Conservation (phyloP, 2,113 vertebrate species). For the Engraulis encrasicolus region DNA sequence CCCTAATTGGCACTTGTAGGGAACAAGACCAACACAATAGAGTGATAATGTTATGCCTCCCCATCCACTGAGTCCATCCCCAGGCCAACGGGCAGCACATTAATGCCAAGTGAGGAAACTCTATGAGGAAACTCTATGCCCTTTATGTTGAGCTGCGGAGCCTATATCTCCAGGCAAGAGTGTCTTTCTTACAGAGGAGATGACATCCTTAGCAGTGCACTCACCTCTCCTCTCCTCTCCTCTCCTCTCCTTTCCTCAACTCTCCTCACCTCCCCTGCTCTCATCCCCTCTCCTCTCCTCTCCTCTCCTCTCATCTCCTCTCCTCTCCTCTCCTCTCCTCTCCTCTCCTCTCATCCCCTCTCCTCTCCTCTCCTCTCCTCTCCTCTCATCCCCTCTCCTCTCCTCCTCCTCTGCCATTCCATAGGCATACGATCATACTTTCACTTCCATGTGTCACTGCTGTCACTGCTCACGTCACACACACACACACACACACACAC, state of each 20-base stretch:
- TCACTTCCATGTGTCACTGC: too few relatives aligned
- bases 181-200: not conserved
- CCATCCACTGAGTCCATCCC: not conserved
- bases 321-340: too few relatives aligned
- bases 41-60: not conserved
- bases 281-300: too few relatives aligned
- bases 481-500: too few relatives aligned
- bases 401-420: not conserved
- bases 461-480: not conserved
- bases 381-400: too few relatives aligned
- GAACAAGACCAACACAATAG: not conserved
- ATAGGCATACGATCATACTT: not conserved
- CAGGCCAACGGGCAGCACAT: not conserved
- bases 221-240: too few relatives aligned
- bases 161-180: not conserved
- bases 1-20: not conserved
- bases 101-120: not conserved
- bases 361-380: too few relatives aligned
- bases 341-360: too few relatives aligned
- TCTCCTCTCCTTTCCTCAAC: too few relatives aligned
- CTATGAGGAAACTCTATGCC: conserved; percentile 3
- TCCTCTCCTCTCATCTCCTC: too few relatives aligned
- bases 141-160: not conserved
- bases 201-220: not conserved
- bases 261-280: too few relatives aligned